phyloP scores from a whole-genome alignment of 1,140 invertebrate genomes.

The Holotrichia oblita region DNA sequence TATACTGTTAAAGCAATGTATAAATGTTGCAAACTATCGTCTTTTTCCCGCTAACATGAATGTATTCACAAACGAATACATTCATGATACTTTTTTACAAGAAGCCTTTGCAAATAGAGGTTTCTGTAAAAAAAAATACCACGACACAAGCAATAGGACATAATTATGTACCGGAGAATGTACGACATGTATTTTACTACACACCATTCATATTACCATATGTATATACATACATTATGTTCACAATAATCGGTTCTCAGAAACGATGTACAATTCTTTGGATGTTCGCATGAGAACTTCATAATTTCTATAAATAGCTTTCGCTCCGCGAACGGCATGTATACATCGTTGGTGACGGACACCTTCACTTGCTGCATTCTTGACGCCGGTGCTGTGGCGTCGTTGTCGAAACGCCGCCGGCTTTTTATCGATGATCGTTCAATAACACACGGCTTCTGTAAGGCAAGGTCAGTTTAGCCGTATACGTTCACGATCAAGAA shows the following conservation, averaged over 20 bases:
- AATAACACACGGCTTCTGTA: neutral
- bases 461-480: neutral
- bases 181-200: neutral
- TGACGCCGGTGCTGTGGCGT: constrained; percentile 4
- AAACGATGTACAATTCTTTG: neutral
- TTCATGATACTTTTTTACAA: too few species aligned
- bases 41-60: too few species aligned
- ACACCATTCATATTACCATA: neutral
- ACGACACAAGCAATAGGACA: too few species aligned
- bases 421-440: neutral
- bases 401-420: neutral
- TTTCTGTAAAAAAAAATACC: too few species aligned
- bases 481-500: neutral
- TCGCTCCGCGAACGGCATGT: neutral
- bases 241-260: neutral
- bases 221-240: neutral
- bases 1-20: too few species aligned
- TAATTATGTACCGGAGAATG: neutral
- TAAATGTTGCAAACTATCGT: too few species aligned
- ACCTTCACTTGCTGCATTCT: constrained; percentile 24
- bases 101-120: too few species aligned
- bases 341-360: neutral
- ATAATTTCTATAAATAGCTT: constrained; percentile 15
- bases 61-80: too few species aligned
- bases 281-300: neutral